Evolutionary conservation across 2,113 vertebrate species (phyloP), one percentile per base, ranked within the genome.

Genomic region (Ifrita kowaldi): DNA sequence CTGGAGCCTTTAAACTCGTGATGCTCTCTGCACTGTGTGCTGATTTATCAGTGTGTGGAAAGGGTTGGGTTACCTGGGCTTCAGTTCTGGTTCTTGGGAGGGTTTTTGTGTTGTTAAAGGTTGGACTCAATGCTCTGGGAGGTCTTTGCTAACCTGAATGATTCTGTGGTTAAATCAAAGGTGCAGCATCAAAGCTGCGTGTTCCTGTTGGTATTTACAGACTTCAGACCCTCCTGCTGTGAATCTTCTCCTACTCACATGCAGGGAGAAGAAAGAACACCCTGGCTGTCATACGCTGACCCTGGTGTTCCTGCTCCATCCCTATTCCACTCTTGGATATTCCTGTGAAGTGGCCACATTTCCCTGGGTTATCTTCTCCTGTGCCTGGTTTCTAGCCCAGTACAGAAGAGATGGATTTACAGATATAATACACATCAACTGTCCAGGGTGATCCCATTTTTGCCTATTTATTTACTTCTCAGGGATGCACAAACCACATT

Each of bases 1-100:
- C 5, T 16, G 23, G n/a, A 73, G 15, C 50, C 53, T 68, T 76
- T 14, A 55, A 77, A 44, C 10, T 16, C 13, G 13, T n/a, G 41
- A 13, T 27, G 14, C 10, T 50, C 28, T 42, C 41, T 67, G n/a
- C 19, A 1, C 46, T 18, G 1, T 3, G 2, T 8, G 24, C 41
- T 33, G 0, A 44, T 68, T 52, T 3, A 7, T 55, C 19, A 6
- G 3, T 16, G 2, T 1, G 0, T 6, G 24, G 12, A 5, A 37
- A 16, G 0, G 1, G 19, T 1, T n/a, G 46, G 11, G 35, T 32
- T 37, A 9, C 5, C 11, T 50, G 16, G 13, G 3, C n/a, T 69
- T 39, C 65, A 63, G 16, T 6, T 53, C n/a, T 32, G 35, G 39
- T 23, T 13, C 26, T 8, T 55, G n/a, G 13, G 35, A 20, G 24